Evolutionary conservation across 2,113 vertebrate genomes (phyloP), one percentile per base, ranked within the genome.

Genomic region (Formicarius rufipectus): DNA sequence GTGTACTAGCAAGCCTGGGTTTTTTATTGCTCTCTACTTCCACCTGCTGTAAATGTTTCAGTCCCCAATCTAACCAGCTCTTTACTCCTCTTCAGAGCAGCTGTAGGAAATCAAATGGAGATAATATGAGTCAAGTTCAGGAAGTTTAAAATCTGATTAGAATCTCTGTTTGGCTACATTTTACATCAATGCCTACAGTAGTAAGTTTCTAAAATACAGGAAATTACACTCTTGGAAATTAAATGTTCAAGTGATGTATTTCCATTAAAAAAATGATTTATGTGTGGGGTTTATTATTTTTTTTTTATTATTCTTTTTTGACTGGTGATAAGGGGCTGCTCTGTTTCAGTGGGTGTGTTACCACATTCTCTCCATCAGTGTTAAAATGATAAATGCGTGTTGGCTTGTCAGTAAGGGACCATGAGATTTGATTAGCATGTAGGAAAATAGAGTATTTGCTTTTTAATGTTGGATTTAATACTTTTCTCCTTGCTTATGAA

Each of bases 41-140:
- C 74, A 96, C 84, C 84, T 94, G 74, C 93, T 94, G 89, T 78
- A 95, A 91, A 49, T 75, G n/a, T 87, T 89, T 74, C 59, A 63
- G 24, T 40, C 53, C 56, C 52, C 80, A 67, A 10, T 64, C 58
- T 95, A 87, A 91, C 79, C 71, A 84, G 58, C 56, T 89, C 74
- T 93, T 86, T 45, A 73, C 53, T 86, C 58, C 71, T 83, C 75
- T 84, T 91, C 87, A 94, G 71, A n/a, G 50, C 89, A 94, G 80
- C 77, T 96, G 81, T 56, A 85, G 74, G 71, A 96, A 95, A 93
- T 84, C 56, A 79, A 89, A 84, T 44, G 40, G 49, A 91, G 81
- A 87, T 94, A 87, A 83, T 74, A 28, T 73, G 76, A 96, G 47
- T 87, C 47, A 58, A 72, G 77, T 87, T 69, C 84, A 94, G 77